These are phyloP conservation scores for Apostichopus japonicus DNA, from an alignment of 35 echinoderm and acorn worm genomes.

Conservation along the genomic window DNA sequence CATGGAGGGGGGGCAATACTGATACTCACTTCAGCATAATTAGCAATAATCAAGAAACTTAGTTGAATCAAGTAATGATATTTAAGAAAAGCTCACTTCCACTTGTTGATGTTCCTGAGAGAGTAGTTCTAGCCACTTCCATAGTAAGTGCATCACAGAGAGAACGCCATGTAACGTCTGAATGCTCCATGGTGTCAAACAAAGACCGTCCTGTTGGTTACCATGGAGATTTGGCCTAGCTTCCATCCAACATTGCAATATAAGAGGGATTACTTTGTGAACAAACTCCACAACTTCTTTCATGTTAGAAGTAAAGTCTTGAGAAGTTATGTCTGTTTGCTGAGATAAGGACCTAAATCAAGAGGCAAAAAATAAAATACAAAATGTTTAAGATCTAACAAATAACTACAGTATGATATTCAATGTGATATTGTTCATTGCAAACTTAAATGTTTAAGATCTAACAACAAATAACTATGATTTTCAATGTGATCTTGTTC, in stretches of 20 bases:
- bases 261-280: conserved; percentile 72
- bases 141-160: conserved; percentile 73
- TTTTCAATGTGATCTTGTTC: too few species aligned
- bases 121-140: conserved; percentile 65
- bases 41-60: too few species aligned
- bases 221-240: conserved; percentile 58
- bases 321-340: not conserved
- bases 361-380: not conserved
- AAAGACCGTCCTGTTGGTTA: conserved; percentile 21
- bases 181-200: conserved; percentile 28
- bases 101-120: not conserved
- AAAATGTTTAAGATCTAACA: not conserved
- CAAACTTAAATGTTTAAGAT: too few species aligned
- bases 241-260: conserved; percentile 91
- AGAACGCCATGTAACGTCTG: conserved; percentile 81
- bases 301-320: conserved; percentile 46
- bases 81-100: not conserved
- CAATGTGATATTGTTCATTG: too few species aligned
- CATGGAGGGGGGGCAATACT: too few species aligned
- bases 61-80: too few species aligned
- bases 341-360: conserved; percentile 7
- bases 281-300: conserved; percentile 54
- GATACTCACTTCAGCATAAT: too few species aligned
- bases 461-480: too few species aligned
- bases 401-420: too few species aligned